Percentiles rank a stretch among this genome's conserved stretches.
phyloP scores from a whole-genome alignment of 2,797 vertebrate genomes.

The Sparidentex hasta region DNA sequence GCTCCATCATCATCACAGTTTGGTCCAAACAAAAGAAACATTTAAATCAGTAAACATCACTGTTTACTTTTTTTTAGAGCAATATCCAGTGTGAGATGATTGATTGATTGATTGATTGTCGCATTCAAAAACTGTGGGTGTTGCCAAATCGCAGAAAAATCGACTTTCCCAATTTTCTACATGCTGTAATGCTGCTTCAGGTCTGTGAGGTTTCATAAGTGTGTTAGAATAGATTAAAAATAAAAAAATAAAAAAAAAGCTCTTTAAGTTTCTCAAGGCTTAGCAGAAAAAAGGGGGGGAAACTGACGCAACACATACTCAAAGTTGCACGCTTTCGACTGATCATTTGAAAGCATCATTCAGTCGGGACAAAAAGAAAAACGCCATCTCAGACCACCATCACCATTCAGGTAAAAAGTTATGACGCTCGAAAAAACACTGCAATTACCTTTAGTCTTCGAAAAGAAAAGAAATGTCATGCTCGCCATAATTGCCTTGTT shows the following conservation, averaged over 20 bases:
- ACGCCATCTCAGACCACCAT: background rate
- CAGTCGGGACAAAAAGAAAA: background rate
- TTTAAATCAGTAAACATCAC: background rate
- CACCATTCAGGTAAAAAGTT: slow-evolving; percentile 2
- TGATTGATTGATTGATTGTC: no score
- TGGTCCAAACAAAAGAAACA: background rate
- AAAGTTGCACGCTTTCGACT: slow-evolving; percentile 13
- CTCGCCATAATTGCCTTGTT: slow-evolving; percentile 13
- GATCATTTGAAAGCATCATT: background rate
- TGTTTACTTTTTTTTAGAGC: background rate
- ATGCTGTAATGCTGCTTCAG: no score
- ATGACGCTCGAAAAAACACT: slow-evolving; percentile 10
- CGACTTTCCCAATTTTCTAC: no score
- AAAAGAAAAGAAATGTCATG: slow-evolving; percentile 25
- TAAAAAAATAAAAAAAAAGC: no score
- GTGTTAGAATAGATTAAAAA: background rate
- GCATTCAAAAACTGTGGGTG: no score
- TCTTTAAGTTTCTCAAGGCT: background rate
- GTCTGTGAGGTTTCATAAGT: no score
- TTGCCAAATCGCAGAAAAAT: no score
- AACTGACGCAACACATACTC: slow-evolving; percentile 11
- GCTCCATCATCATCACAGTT: background rate
- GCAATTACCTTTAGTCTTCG: slow-evolving; percentile 3
- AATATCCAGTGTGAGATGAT: no score
- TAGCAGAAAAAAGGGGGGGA: background rate